Conservation (phyloP, 2,888 invertebrate genomes). For the Lymantria monacha region DNA sequence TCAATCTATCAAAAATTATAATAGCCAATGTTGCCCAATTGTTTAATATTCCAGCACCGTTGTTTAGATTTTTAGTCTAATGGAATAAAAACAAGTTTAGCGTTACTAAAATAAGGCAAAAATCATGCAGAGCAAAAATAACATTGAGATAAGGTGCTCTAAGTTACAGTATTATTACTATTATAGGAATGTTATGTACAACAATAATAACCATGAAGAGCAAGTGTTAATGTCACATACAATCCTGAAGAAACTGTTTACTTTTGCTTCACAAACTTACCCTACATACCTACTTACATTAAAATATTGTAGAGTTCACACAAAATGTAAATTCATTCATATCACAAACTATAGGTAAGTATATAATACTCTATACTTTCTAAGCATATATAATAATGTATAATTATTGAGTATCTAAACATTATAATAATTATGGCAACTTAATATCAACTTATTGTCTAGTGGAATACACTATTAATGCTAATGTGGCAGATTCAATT, state of each 20-base stretch:
- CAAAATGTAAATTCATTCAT: slow-evolving; percentile 78
- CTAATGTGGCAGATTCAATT: slow-evolving; percentile 23
- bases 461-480: slow-evolving; percentile 68
- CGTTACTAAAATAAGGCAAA: too few species aligned
- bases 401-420: slow-evolving; percentile 77
- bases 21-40: background rate
- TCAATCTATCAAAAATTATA: background rate
- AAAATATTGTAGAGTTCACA: slow-evolving; percentile 62
- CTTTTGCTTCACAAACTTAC: slow-evolving; percentile 19
- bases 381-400: slow-evolving; percentile 65
- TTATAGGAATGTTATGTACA: slow-evolving; percentile 16
- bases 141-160: too few species aligned
- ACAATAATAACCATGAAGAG: slow-evolving; percentile 2
- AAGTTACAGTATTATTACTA: background rate
- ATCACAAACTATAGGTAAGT: slow-evolving; percentile 76
- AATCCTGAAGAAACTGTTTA: background rate
- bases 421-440: slow-evolving; percentile 72
- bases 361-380: slow-evolving; percentile 70
- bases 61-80: too few species aligned
- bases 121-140: too few species aligned
- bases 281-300: slow-evolving; percentile 41
- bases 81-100: too few species aligned
- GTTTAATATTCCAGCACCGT: too few species aligned
- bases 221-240: background rate
- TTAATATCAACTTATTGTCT: slow-evolving; percentile 80